phyloP scores from a whole-genome alignment of 2,888 invertebrate species.

The Pheosia tremula region DNA sequence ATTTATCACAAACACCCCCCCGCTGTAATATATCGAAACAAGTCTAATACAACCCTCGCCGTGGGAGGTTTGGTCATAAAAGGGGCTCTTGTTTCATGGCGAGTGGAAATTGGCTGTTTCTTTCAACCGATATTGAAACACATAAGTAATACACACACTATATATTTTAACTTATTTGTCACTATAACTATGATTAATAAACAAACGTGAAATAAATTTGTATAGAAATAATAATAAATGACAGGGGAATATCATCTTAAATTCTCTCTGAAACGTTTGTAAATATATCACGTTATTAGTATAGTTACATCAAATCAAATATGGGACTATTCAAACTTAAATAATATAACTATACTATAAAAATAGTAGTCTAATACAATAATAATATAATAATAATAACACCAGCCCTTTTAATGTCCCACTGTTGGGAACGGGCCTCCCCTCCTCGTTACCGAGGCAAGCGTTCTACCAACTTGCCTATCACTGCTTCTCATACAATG shows the following conservation, averaged over 20 bases:
- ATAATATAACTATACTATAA: too few relatives aligned
- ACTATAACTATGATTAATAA: too few relatives aligned
- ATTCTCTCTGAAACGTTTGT: background rate
- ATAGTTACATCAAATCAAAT: constrained; percentile 29
- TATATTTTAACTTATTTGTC: constrained; percentile 4
- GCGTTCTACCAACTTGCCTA: too few relatives aligned
- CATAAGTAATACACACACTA: constrained; percentile 6
- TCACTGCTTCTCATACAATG: too few relatives aligned
- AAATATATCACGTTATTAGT: background rate
- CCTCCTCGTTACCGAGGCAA: too few relatives aligned
- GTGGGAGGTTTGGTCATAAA: constrained; percentile 24
- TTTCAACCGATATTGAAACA: constrained; percentile 20
- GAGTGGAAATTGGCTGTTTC: constrained; percentile 33
- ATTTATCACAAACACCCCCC: constrained; percentile 24
- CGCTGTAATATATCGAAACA: constrained; percentile 22
- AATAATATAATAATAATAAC: too few relatives aligned
- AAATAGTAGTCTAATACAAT: too few relatives aligned
- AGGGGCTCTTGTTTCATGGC: constrained; percentile 17
- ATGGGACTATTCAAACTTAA: constrained; percentile 5
- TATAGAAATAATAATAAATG: background rate
- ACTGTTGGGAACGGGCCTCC: too few relatives aligned
- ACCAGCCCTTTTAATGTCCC: too few relatives aligned
- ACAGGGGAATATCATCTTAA: background rate
- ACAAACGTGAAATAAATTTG: background rate
- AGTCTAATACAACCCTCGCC: constrained; percentile 31